phyloP scores from a whole-genome alignment of 2,113 vertebrate species.

The Dipodomys ordii region DNA sequence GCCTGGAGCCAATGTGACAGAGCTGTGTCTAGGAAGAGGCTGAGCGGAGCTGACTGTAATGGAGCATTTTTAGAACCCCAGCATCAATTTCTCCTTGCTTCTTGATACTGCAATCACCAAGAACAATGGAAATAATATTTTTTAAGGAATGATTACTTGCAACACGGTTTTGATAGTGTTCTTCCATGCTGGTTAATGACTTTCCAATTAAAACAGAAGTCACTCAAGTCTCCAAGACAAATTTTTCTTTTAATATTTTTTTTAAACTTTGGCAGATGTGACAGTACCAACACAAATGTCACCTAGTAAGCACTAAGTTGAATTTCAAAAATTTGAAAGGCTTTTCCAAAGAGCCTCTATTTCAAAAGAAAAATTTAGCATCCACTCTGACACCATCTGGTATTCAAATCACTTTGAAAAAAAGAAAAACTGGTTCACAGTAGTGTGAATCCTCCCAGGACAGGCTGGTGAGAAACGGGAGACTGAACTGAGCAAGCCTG shows the following conservation, averaged over 20 bases:
- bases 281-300: neutral
- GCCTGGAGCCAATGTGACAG: neutral
- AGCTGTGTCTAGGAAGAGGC: neutral
- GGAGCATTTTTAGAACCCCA: neutral
- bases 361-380: slow-evolving; percentile 47
- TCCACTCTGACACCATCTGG: slow-evolving; percentile 36
- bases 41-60: neutral
- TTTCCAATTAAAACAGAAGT: slow-evolving; percentile 25
- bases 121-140: neutral
- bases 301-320: slow-evolving; percentile 14
- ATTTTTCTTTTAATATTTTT: neutral
- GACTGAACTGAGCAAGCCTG: slow-evolving; percentile 36
- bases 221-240: neutral
- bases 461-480: slow-evolving; percentile 23
- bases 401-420: slow-evolving; percentile 52
- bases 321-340: slow-evolving; percentile 57
- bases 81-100: neutral
- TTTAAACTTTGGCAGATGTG: neutral
- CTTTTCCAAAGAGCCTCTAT: slow-evolving; percentile 26
- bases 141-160: neutral
- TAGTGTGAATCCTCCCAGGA: slow-evolving; percentile 61
- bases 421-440: neutral
- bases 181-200: neutral
- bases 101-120: neutral
- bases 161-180: slow-evolving; percentile 25